Evolutionary conservation across 2,888 invertebrate species (phyloP).

Genomic region (Callimorpha dominula): DNA sequence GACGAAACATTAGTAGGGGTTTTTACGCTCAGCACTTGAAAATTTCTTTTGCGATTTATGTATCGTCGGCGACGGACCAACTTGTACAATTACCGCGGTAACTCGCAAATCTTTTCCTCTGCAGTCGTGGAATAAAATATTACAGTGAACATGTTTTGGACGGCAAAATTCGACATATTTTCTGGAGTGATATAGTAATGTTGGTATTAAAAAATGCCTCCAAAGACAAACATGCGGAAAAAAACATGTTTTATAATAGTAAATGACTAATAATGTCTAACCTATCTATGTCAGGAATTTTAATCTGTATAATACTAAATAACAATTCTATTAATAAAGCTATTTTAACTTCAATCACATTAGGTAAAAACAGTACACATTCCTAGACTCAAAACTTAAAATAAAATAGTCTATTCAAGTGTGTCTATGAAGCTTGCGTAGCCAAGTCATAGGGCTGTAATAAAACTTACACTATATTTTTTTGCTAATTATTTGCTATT

Average conservation of each 20-base stretch:
- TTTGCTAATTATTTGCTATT: too few relatives aligned
- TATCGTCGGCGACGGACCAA: slow-evolving; percentile 53
- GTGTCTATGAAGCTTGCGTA: too few relatives aligned
- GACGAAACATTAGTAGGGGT: slow-evolving; percentile 14
- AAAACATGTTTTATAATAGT: background rate
- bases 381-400: too few relatives aligned
- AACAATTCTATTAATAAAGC: background rate
- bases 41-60: slow-evolving; percentile 70
- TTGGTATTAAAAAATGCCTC: slow-evolving; percentile 1
- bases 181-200: slow-evolving; percentile 8
- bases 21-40: slow-evolving; percentile 53
- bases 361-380: too few relatives aligned
- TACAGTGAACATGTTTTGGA: slow-evolving; percentile 20
- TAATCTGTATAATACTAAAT: background rate
- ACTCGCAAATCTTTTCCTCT: slow-evolving; percentile 48
- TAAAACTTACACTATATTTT: too few relatives aligned
- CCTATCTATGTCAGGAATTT: background rate
- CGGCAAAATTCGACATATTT: slow-evolving; percentile 15
- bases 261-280: background rate
- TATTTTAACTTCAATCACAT: too few relatives aligned
- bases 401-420: too few relatives aligned
- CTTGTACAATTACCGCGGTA: slow-evolving; percentile 58
- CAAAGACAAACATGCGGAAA: too few relatives aligned
- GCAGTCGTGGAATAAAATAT: slow-evolving; percentile 26
- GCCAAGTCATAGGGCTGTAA: too few relatives aligned